phyloP scores from a whole-genome alignment of 1,140 invertebrate genomes.

The Trichomalopsis sarcophagae region DNA sequence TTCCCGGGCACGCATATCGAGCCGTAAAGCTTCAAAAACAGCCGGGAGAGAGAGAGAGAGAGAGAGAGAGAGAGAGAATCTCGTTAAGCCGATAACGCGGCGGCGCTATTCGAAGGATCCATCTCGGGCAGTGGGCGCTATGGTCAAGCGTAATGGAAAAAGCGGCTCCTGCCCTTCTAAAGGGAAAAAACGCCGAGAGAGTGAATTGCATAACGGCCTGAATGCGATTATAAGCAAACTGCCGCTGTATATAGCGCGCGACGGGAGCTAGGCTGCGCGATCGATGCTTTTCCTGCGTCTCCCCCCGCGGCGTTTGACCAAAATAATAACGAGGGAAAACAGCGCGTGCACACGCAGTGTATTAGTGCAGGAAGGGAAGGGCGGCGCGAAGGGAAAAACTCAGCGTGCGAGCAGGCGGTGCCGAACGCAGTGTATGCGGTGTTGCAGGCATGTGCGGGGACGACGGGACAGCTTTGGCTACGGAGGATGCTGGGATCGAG shows the following conservation, averaged over 20 bases:
- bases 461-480: too few species aligned
- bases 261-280: neutral
- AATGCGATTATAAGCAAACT: neutral
- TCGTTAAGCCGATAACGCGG: too few species aligned
- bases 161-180: neutral
- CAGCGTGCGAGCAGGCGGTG: constrained; percentile 11
- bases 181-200: neutral
- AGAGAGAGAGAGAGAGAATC: too few species aligned
- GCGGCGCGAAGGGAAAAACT: constrained; percentile 48
- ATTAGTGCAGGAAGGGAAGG: neutral
- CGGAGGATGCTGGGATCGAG: neutral
- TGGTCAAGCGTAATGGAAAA: neutral
- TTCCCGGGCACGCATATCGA: too few species aligned
- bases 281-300: neutral
- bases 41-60: too few species aligned
- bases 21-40: too few species aligned
- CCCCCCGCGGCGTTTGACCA: neutral
- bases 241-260: too few species aligned
- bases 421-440: neutral
- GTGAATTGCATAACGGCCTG: neutral
- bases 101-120: too few species aligned
- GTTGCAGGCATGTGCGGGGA: neutral
- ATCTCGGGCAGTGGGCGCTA: too few species aligned
- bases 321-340: neutral
- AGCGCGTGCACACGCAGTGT: neutral